Evolutionary conservation across 2,113 vertebrate genomes (phyloP).

Genomic region (Coptodon rendalli): DNA sequence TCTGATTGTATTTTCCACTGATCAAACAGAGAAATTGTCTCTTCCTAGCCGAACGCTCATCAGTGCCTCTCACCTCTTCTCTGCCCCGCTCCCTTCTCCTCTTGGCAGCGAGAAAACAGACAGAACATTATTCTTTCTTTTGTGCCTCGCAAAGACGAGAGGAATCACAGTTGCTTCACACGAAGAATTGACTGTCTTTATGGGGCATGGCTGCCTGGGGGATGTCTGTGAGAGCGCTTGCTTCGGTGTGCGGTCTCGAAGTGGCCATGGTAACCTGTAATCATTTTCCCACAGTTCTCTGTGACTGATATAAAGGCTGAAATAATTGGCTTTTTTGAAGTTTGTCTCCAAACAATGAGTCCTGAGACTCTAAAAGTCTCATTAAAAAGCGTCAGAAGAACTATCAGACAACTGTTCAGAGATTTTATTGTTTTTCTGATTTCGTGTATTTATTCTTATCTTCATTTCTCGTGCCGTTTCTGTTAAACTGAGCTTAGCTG

Average conservation of each 20-base stretch:
- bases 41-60: neutral
- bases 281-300: constrained; percentile 55
- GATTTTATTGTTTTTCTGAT: neutral
- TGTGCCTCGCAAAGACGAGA: constrained; percentile 37
- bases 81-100: neutral
- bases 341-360: constrained; percentile 19
- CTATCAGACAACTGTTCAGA: neutral
- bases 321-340: constrained; percentile 49
- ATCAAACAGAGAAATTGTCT: constrained; percentile 16
- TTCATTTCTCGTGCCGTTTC: neutral
- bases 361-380: constrained; percentile 6
- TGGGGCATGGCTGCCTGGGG: constrained; percentile 31
- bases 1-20: neutral
- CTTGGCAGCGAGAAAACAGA: constrained; percentile 31
- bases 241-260: constrained; percentile 11
- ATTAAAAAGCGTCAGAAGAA: neutral
- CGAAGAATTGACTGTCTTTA: constrained; percentile 52
- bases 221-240: neutral
- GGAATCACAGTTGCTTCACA: constrained; percentile 46
- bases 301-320: constrained; percentile 19
- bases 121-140: constrained; percentile 34
- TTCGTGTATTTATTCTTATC: neutral
- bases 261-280: constrained; percentile 59
- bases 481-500: neutral
- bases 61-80: constrained; percentile 24